phyloP scores from a whole-genome alignment of 2,888 invertebrate genomes.

The Ormyrus nitidulus region DNA sequence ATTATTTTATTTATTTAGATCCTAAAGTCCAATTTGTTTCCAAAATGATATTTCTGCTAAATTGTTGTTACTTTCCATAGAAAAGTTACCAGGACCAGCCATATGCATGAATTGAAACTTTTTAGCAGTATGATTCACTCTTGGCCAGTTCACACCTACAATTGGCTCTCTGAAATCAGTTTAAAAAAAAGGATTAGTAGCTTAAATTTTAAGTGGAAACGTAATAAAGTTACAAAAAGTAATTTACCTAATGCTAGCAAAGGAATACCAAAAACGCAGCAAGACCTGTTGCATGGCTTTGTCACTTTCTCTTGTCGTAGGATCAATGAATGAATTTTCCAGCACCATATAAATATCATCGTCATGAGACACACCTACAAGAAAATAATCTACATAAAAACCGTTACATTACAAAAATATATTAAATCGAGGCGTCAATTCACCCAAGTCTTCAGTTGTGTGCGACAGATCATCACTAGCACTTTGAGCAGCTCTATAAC shows the following conservation, averaged over 20 bases:
- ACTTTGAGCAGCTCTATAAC: constrained; percentile 35
- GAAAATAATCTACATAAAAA: not conserved
- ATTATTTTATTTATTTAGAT: no score
- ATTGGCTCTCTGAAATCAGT: constrained; percentile 31
- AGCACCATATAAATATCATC: constrained; percentile 40
- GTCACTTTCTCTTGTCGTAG: constrained; percentile 24
- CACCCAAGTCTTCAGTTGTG: not conserved
- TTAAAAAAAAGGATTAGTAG: no score
- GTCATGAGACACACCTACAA: constrained; percentile 32
- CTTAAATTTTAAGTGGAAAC: no score
- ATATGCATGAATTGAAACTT: constrained; percentile 41
- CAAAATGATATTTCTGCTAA: constrained; percentile 53
- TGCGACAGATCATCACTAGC: not conserved
- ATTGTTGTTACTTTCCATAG: constrained; percentile 40
- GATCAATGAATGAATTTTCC: constrained; percentile 7
- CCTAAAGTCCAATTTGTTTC: constrained; percentile 29
- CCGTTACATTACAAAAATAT: not conserved
- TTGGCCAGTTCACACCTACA: constrained; percentile 34
- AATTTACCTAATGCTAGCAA: constrained; percentile 32
- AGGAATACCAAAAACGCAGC: constrained; percentile 33
- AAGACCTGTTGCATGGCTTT: constrained; percentile 24
- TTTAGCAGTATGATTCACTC: not conserved
- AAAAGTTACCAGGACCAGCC: constrained; percentile 45
- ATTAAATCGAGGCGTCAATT: not conserved
- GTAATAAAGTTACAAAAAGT: constrained; percentile 57